Evolutionary conservation across 2,113 vertebrate species (phyloP).

Genomic region (Pionites leucogaster): DNA sequence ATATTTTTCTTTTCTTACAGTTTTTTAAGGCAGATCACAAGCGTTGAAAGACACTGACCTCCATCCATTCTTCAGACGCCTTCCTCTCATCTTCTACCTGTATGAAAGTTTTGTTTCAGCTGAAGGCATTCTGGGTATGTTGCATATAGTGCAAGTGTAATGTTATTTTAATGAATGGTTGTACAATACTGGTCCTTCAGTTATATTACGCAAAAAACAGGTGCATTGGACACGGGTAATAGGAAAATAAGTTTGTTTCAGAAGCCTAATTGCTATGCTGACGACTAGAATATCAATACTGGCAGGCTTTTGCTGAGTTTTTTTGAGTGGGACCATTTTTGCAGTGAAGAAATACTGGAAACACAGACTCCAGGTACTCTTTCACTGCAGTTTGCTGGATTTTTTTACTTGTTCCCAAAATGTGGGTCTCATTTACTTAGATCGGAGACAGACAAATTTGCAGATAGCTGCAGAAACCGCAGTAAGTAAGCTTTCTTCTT

Average conservation of each 20-base stretch:
- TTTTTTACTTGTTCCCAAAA: background rate
- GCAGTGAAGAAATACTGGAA: background rate
- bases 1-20: background rate
- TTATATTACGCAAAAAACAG: slow-evolving; percentile 10
- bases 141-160: background rate
- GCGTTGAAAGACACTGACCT: background rate
- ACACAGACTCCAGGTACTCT: background rate
- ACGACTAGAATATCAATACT: background rate
- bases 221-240: background rate
- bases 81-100: background rate
- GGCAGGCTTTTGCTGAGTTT: background rate
- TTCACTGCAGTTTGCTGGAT: background rate
- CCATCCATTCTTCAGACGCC: background rate
- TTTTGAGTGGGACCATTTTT: background rate
- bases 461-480: background rate
- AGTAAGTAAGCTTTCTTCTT: background rate
- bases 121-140: background rate
- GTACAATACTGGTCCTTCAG: background rate
- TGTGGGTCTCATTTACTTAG: background rate
- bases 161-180: slow-evolving; percentile 14
- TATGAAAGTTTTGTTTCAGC: background rate
- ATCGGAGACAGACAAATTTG: background rate
- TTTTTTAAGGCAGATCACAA: background rate
- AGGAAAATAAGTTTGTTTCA: slow-evolving; percentile 31
- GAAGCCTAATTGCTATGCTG: background rate